A percentile compares a stretch with the other conserved stretches of the same genome.
Evolutionary conservation across 2,113 vertebrate genomes (phyloP).

Genomic region (Tenebrosternarchus preto): DNA sequence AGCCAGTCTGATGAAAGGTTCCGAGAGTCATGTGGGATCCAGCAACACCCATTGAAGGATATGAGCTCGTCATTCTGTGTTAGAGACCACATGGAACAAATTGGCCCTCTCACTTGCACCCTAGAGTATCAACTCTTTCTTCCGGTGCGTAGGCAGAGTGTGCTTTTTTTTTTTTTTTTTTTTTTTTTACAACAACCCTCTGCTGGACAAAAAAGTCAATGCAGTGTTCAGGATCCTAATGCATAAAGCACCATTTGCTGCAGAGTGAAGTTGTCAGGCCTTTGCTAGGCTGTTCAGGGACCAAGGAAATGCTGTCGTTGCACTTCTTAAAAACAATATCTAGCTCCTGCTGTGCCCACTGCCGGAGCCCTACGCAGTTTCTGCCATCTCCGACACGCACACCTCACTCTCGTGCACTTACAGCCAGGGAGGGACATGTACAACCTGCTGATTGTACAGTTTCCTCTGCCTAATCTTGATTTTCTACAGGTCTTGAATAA

Average conservation of each 20-base stretch:
- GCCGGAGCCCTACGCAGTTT: background rate
- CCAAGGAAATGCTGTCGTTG: conserved; percentile 15
- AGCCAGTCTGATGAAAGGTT: conserved; percentile 16
- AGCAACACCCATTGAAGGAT: conserved; percentile 29
- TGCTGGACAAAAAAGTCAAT: background rate
- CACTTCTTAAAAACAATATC: conserved; percentile 32
- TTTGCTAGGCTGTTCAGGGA: background rate
- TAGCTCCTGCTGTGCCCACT: too few species aligned
- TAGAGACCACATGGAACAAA: conserved; percentile 2
- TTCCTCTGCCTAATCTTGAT: conserved; percentile 9
- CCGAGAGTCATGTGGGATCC: conserved; percentile 1
- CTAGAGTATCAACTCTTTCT: conserved; percentile 9
- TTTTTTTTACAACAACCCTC: background rate
- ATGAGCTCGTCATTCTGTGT: conserved; percentile 4
- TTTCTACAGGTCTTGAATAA: background rate
- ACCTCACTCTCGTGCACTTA: conserved; percentile 19
- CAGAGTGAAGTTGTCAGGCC: too few species aligned
- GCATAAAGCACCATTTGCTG: background rate
- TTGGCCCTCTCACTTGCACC: background rate
- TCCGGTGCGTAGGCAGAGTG: background rate
- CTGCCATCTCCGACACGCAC: background rate
- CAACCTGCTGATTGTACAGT: conserved; percentile 13
- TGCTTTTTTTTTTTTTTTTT: background rate
- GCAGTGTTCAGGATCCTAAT: background rate
- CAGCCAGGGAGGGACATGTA: background rate